A percentile compares a stretch with the other conserved stretches of the same genome.
These are phyloP conservation scores for Varanus salvator DNA, from an alignment of 2,113 vertebrate species.

Conservation along the genomic window DNA sequence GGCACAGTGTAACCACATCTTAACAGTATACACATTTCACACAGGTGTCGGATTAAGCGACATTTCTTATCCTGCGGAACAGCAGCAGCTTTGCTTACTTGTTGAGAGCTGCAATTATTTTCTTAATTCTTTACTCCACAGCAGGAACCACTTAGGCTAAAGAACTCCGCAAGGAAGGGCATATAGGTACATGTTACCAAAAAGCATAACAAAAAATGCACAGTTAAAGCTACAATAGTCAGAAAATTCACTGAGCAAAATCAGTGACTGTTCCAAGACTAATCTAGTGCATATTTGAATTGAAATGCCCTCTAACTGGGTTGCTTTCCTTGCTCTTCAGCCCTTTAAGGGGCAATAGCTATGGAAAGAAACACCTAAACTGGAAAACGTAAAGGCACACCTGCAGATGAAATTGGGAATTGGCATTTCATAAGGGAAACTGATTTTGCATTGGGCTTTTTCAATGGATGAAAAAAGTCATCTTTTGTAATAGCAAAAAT, in stretches of 20 bases:
- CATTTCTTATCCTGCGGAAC: neutral
- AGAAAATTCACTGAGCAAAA: neutral
- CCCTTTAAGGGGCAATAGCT: constrained; percentile 47
- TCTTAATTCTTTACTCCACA: constrained; percentile 60
- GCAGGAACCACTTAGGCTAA: constrained; percentile 8
- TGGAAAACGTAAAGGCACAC: constrained; percentile 58
- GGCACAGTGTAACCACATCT: constrained; percentile 25
- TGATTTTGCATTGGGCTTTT: constrained; percentile 54
- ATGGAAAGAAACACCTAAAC: constrained; percentile 42
- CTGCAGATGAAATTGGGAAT: constrained; percentile 56
- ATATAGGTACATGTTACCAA: neutral
- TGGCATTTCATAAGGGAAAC: constrained; percentile 67
- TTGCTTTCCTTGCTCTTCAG: neutral
- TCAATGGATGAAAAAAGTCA: constrained; percentile 69
- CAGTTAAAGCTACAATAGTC: neutral
- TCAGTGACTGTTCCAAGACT: neutral
- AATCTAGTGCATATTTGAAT: neutral
- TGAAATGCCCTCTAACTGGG: constrained; percentile 33
- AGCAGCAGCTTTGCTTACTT: constrained; percentile 39
- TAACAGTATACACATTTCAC: constrained; percentile 26
- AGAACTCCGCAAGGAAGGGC: constrained; percentile 17
- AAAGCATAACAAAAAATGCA: neutral
- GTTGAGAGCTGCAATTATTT: constrained; percentile 37
- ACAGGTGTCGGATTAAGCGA: constrained; percentile 42
- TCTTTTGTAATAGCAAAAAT: constrained; percentile 72